Evolutionary conservation across 2,113 vertebrate genomes (phyloP).

Genomic region (Bubo bubo): DNA sequence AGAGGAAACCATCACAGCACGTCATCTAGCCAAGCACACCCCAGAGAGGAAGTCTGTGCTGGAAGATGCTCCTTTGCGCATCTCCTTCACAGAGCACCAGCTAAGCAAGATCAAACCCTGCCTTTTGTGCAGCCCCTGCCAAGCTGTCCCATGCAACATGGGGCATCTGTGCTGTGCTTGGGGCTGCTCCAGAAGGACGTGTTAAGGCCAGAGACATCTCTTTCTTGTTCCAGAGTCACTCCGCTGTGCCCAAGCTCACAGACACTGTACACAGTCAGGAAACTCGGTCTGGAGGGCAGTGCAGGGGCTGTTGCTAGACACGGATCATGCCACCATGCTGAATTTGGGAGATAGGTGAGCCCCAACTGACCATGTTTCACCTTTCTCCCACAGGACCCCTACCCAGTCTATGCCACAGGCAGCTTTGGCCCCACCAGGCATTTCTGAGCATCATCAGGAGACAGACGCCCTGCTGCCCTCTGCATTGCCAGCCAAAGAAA

Average conservation of each 20-base stretch:
- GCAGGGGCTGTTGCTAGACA: not conserved
- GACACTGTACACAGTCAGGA: not conserved
- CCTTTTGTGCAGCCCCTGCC: not conserved
- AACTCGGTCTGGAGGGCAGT: not conserved
- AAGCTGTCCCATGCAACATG: not conserved
- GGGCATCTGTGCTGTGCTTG: not conserved
- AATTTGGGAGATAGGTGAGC: not conserved
- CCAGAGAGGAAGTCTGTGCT: not conserved
- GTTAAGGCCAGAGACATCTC: not conserved
- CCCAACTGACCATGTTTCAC: accelerated
- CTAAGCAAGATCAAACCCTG: not conserved
- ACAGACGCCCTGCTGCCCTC: not conserved
- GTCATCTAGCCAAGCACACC: not conserved
- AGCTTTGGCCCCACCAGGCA: not conserved
- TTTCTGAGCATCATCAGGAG: not conserved
- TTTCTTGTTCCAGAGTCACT: not conserved
- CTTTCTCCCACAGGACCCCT: not conserved
- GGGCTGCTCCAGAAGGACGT: not conserved
- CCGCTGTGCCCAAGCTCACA: not conserved
- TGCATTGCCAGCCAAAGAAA: not conserved
- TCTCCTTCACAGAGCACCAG: not conserved
- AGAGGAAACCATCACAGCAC: accelerated
- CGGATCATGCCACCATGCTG: not conserved
- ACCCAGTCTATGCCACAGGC: not conserved
- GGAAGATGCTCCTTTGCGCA: not conserved